phyloP scores from a whole-genome alignment of 2,888 invertebrate genomes.

The Melieria picta region DNA sequence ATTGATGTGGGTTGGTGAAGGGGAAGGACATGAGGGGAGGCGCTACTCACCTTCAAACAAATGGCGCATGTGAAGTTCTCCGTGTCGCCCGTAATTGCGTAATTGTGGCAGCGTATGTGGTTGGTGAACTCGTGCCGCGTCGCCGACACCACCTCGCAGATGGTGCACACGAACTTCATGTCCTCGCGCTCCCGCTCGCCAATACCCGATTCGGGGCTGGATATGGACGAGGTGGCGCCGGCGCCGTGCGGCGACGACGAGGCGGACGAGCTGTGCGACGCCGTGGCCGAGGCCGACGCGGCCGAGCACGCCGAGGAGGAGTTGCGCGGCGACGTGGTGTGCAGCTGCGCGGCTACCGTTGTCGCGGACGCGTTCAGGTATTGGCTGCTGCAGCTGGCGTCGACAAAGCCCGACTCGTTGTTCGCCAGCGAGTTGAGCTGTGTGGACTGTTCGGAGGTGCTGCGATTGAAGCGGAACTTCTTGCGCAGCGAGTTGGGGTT shows the following conservation, averaged over 20 bases:
- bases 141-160: conserved; percentile 72
- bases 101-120: conserved; percentile 75
- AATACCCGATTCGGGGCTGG: conserved; percentile 62
- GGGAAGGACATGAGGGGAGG: conserved; percentile 12
- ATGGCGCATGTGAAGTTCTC: conserved; percentile 67
- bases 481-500: conserved; percentile 62
- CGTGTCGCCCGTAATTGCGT: conserved; percentile 67
- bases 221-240: conserved; percentile 47
- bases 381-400: conserved; percentile 57
- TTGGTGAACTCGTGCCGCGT: conserved; percentile 76
- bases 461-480: conserved; percentile 63
- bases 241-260: conserved; percentile 46
- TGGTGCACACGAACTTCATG: conserved; percentile 71
- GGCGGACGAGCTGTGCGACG: conserved; percentile 39
- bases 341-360: conserved; percentile 12
- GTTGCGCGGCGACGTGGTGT: conserved; percentile 36
- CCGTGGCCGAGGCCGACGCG: conserved; percentile 37
- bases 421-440: conserved; percentile 43
- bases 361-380: conserved; percentile 49
- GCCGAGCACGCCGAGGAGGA: conserved; percentile 33
- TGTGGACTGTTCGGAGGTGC: conserved; percentile 38
- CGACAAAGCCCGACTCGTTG: conserved; percentile 64
- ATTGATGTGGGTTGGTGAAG: not conserved
- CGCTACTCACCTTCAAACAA: conserved; percentile 64
- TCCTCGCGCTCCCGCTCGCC: conserved; percentile 64